Percentiles rank a stretch among this genome's conserved stretches.
These are phyloP conservation scores for Pomatostomus ruficeps DNA, from an alignment of 2,113 vertebrate genomes.

Conservation along the genomic window DNA sequence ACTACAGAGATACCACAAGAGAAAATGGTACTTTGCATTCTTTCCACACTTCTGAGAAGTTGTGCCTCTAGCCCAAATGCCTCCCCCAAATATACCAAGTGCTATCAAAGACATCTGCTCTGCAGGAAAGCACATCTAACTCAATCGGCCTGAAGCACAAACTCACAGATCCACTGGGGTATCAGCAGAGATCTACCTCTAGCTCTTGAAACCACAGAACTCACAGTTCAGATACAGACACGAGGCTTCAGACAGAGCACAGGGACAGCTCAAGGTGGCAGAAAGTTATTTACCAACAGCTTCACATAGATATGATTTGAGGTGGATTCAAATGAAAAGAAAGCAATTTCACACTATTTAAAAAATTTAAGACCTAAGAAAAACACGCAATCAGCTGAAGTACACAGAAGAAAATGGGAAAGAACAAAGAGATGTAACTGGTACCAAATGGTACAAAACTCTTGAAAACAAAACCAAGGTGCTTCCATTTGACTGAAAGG, in stretches of 20 bases:
- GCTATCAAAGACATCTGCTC: neutral
- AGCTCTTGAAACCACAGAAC: neutral
- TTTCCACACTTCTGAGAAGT: neutral
- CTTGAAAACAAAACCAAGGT: neutral
- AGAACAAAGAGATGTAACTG: neutral
- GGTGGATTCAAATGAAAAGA: neutral
- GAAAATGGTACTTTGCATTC: neutral
- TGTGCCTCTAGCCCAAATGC: neutral
- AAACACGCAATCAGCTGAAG: neutral
- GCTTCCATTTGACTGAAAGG: neutral
- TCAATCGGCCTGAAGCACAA: neutral
- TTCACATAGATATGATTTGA: neutral
- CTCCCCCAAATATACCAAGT: neutral
- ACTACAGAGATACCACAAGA: neutral
- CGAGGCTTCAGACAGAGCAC: neutral
- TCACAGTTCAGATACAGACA: neutral
- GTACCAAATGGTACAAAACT: neutral
- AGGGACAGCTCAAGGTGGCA: neutral
- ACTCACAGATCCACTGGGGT: neutral
- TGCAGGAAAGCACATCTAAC: neutral
- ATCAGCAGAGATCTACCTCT: neutral
- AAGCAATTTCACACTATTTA: neutral
- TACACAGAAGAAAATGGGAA: neutral
- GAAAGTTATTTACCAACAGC: neutral
- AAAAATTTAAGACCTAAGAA: neutral